phyloP scores from a whole-genome alignment of 2,113 vertebrate species.

The Cyphomyrus discorhynchus region DNA sequence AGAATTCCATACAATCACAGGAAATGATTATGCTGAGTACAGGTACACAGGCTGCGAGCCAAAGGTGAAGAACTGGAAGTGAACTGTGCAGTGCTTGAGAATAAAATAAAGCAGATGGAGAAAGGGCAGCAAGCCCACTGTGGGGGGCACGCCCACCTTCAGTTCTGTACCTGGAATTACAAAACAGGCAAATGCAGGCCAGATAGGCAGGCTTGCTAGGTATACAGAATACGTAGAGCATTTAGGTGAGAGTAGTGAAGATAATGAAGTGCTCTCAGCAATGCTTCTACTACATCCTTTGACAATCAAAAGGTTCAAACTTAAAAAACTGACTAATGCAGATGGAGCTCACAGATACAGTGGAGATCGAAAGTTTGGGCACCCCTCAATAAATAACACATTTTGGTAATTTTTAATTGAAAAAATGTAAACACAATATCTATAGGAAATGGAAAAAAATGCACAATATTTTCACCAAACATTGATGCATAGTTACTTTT shows the following conservation, averaged over 20 bases:
- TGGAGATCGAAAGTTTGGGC: too few species aligned
- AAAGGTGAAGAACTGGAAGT: not conserved
- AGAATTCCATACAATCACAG: not conserved
- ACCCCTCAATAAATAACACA: too few species aligned
- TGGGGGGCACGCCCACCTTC: not conserved
- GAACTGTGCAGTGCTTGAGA: not conserved
- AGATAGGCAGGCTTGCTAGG: not conserved
- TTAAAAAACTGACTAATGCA: not conserved
- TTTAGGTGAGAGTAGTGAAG: not conserved
- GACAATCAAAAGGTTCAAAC: not conserved
- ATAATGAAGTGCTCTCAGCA: not conserved
- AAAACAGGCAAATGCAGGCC: not conserved
- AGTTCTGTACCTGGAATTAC: not conserved
- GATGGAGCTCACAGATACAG: not conserved
- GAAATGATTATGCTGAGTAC: not conserved
- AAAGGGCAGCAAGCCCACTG: not conserved
- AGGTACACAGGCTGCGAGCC: not conserved
- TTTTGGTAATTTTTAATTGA: too few species aligned
- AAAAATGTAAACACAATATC: too few species aligned
- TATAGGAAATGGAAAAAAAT: too few species aligned
- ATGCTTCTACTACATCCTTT: not conserved
- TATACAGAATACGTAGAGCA: not conserved
- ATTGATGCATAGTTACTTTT: too few species aligned
- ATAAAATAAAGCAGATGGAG: not conserved
- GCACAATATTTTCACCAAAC: too few species aligned